Conservation (phyloP, 2,888 invertebrate species). For the Andrena dorsata region DNA sequence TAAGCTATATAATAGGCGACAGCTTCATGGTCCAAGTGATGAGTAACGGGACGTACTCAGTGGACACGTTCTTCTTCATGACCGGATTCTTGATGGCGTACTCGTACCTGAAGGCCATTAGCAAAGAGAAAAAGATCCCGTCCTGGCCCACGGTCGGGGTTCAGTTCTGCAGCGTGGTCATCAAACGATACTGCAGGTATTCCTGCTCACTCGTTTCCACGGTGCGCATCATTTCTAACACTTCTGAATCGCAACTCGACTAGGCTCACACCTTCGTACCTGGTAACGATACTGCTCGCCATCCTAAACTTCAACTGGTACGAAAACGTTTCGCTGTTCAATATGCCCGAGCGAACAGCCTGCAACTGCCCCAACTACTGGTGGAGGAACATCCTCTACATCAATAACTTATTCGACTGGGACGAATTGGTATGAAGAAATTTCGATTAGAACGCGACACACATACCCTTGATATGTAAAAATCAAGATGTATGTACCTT, state of each 20-base stretch:
- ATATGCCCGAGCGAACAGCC: too few relatives aligned
- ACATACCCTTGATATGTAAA: too few relatives aligned
- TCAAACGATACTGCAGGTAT: slow-evolving; percentile 79
- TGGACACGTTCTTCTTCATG: slow-evolving; percentile 86
- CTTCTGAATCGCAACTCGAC: too few relatives aligned
- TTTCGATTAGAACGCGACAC: too few relatives aligned
- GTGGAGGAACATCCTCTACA: too few relatives aligned
- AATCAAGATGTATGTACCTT: too few relatives aligned
- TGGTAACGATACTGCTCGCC: too few relatives aligned
- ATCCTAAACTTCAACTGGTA: too few relatives aligned
- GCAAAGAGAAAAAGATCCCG: slow-evolving; percentile 44
- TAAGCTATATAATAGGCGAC: slow-evolving; percentile 80
- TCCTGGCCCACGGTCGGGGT: slow-evolving; percentile 29
- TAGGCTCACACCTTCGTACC: slow-evolving; percentile 85
- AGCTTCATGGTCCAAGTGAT: slow-evolving; percentile 82
- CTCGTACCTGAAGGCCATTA: slow-evolving; percentile 65
- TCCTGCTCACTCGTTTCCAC: not conserved
- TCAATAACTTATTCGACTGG: too few relatives aligned
- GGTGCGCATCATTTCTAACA: not conserved
- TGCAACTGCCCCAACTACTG: too few relatives aligned
- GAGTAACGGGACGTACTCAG: slow-evolving; percentile 85
- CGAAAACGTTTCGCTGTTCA: too few relatives aligned
- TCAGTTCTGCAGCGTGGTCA: slow-evolving; percentile 70
- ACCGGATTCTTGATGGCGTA: slow-evolving; percentile 81
- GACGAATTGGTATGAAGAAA: too few relatives aligned